Evolutionary conservation across 2,113 vertebrate genomes (phyloP), one percentile per base, ranked within the genome.

Genomic region (Rhodinocichla rosea): DNA sequence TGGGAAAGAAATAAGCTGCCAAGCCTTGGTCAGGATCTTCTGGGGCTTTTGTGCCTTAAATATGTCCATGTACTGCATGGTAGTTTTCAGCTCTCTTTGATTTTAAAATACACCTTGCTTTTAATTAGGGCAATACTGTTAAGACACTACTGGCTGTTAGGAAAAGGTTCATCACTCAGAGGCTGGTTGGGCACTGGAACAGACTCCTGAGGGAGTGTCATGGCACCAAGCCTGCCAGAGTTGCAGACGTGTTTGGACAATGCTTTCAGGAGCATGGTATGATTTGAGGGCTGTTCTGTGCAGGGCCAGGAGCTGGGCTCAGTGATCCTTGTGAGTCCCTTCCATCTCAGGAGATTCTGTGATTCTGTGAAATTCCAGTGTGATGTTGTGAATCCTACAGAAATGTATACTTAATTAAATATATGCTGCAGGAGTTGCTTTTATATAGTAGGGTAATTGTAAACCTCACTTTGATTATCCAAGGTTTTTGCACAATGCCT

Each of bases 221-320:
- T 27, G 21, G 13, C 56, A 69, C 42, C 10, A 42, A 77, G 40
- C 63, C 40, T 77, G 35, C 7, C 35, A 56, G 27, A 56, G 37
- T 37, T 83, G 42, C 33, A 28, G 21, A 63, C 33, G 10, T 20
- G 15, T 63, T 69, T 42, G 49, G 32, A 7, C 19, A 56, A 7
- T 18, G 14, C 22, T 63, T 62, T 49, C 15, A 33, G 32, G 15
- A 56, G 33, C 0, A 0, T 56, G 26, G 8, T 37, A 28, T 27
- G 15, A 40, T 69, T 40, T 69, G 19, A 30, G 6, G 22, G 7
- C 18, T 77, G 22, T 42, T 62, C 8, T 56, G 15, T 70, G 32
- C 18, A 16, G 15, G 18, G 6, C 18, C 35, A 56, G 55, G 12
- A 63, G 15, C 10, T 37, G 30, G 26, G 12, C 40, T 69, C 6